Conservation (phyloP, 2,797 vertebrate species). For the Pterois miles region DNA sequence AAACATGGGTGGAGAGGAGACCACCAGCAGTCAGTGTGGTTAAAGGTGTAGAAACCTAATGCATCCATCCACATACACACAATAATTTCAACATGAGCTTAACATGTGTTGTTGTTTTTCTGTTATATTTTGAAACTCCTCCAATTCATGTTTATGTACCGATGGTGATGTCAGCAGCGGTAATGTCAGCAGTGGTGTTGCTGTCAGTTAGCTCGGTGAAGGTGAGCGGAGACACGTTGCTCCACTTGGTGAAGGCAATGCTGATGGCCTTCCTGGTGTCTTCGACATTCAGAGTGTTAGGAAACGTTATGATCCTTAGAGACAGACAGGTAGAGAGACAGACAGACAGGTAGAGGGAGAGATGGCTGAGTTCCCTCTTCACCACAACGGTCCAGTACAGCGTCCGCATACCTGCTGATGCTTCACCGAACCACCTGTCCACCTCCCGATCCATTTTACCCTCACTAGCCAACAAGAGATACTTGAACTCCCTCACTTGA, state of each 20-base stretch:
- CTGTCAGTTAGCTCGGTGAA: constrained; percentile 77
- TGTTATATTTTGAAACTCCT: neutral
- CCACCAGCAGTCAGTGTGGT: constrained; percentile 88
- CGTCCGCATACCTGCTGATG: no score
- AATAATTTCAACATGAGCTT: accelerated
- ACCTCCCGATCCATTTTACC: no score
- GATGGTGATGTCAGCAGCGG: constrained; percentile 81
- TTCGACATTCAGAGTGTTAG: constrained; percentile 84
- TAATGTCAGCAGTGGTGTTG: constrained; percentile 79
- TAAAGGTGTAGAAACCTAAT: constrained; percentile 88
- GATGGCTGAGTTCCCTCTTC: no score
- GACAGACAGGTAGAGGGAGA: neutral
- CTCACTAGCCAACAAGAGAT: no score
- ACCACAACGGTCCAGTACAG: no score
- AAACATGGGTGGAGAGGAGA: constrained; percentile 88
- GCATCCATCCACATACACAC: constrained; percentile 9
- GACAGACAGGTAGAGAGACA: neutral
- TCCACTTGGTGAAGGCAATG: constrained; percentile 88
- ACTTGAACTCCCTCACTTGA: no score
- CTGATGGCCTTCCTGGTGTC: constrained; percentile 86
- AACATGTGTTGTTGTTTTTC: neutral
- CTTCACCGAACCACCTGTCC: no score
- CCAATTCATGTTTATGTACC: constrained; percentile 62
- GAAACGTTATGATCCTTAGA: constrained; percentile 83
- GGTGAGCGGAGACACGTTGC: constrained; percentile 85